phyloP scores from a whole-genome alignment of 2,797 vertebrate genomes.

The Anas bahamensis region DNA sequence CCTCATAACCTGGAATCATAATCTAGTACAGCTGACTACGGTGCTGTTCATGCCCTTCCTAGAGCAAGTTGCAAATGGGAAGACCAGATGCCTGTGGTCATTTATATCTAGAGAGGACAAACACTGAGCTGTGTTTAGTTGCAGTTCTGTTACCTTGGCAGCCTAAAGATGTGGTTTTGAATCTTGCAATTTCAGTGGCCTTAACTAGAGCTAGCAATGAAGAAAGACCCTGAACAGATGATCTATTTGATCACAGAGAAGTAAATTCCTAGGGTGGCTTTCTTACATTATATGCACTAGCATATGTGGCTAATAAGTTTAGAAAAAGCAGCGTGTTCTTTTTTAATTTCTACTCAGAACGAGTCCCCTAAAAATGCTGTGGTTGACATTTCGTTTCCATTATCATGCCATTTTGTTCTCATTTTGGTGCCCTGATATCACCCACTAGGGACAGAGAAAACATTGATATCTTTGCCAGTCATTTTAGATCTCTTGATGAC shows the following conservation, averaged over 20 bases:
- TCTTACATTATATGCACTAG: background rate
- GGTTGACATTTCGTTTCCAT: background rate
- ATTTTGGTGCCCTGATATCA: background rate
- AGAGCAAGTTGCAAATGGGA: background rate
- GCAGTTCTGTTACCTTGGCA: background rate
- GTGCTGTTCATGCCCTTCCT: background rate
- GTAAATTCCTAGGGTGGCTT: background rate
- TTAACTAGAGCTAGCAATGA: background rate
- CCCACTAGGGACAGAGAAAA: background rate
- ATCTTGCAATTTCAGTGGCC: rapidly evolving
- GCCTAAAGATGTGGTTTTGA: background rate
- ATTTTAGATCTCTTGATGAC: background rate
- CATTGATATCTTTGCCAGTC: background rate
- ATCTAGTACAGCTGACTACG: background rate
- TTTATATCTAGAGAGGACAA: background rate
- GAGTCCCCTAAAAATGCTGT: background rate
- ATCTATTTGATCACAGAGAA: background rate
- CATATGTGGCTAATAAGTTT: background rate
- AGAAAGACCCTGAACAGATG: background rate
- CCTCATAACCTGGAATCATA: background rate
- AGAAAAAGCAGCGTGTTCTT: background rate
- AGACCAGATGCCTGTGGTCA: background rate
- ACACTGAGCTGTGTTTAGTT: rapidly evolving
- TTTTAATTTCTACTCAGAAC: background rate
- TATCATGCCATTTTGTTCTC: background rate